Percentiles rank a stretch among this genome's conserved stretches.
Evolutionary conservation across 2,888 invertebrate genomes (phyloP).

Genomic region (Mythimna pallens): DNA sequence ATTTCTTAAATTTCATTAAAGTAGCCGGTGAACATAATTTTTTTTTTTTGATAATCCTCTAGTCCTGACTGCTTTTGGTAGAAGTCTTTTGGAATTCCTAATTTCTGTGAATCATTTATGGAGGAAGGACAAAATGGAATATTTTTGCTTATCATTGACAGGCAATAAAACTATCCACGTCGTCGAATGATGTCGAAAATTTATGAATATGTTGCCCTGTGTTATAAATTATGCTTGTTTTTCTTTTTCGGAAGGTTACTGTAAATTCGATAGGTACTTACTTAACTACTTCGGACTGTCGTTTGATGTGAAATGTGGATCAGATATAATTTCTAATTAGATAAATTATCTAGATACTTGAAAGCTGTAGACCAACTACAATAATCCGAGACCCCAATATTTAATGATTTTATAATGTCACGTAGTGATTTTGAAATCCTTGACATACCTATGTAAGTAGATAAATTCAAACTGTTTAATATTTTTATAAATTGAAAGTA

Average conservation of each 20-base stretch:
- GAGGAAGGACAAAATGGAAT: conserved; percentile 24
- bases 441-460: neutral
- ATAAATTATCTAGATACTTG: neutral
- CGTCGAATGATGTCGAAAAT: conserved; percentile 39
- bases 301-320: conserved; percentile 8
- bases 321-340: neutral
- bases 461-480: neutral
- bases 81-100: neutral
- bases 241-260: conserved; percentile 4
- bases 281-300: too few species aligned
- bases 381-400: conserved; percentile 18
- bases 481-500: neutral
- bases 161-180: conserved; percentile 32
- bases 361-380: too few species aligned
- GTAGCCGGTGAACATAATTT: neutral
- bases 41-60: too few species aligned
- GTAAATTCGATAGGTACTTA: neutral
- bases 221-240: neutral
- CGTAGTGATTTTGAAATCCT: neutral
- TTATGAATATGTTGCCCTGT: conserved; percentile 20
- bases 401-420: neutral
- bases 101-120: neutral
- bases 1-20: neutral
- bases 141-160: conserved; percentile 26
- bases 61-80: neutral